These are phyloP conservation scores for Shinisaurus crocodilurus DNA, from an alignment of 2,113 vertebrate genomes.

Conservation along the genomic window DNA sequence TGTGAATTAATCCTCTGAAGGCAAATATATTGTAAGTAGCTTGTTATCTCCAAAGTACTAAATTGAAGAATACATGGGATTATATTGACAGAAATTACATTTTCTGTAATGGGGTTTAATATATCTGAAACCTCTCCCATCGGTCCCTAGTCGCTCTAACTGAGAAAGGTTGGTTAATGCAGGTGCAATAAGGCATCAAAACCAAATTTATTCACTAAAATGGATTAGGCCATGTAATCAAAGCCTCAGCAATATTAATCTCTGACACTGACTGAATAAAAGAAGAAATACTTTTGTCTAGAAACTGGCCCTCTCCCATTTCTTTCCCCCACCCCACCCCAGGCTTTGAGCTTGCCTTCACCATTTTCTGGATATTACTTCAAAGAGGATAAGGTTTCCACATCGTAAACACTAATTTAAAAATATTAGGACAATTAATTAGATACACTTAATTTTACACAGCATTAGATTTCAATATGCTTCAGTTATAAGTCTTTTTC, in stretches of 20 bases:
- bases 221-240: conserved; percentile 86
- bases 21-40: conserved; percentile 92
- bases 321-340: conserved; percentile 51
- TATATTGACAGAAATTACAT: conserved; percentile 95
- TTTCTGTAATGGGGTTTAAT: conserved; percentile 93
- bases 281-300: conserved; percentile 75
- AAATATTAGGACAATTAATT: conserved; percentile 88
- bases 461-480: conserved; percentile 81
- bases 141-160: conserved; percentile 71
- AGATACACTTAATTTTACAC: conserved; percentile 87
- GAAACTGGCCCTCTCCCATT: conserved; percentile 69
- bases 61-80: conserved; percentile 93
- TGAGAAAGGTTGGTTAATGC: conserved; percentile 80
- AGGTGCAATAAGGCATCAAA: conserved; percentile 80
- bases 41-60: conserved; percentile 89
- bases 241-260: conserved; percentile 84
- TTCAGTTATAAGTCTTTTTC: conserved; percentile 78
- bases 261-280: conserved; percentile 79
- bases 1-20: conserved; percentile 93
- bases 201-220: conserved; percentile 84
- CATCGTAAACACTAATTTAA: conserved; percentile 80
- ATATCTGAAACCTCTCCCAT: conserved; percentile 85
- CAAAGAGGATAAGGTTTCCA: conserved; percentile 83
- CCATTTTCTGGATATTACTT: conserved; percentile 83
- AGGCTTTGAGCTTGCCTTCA: conserved; percentile 64